A percentile compares a stretch with the other conserved stretches of the same genome.
These are phyloP conservation scores for Epizoanthus rinbou DNA, from an alignment of 92 coral and sea anemone species.

Conservation along the genomic window DNA sequence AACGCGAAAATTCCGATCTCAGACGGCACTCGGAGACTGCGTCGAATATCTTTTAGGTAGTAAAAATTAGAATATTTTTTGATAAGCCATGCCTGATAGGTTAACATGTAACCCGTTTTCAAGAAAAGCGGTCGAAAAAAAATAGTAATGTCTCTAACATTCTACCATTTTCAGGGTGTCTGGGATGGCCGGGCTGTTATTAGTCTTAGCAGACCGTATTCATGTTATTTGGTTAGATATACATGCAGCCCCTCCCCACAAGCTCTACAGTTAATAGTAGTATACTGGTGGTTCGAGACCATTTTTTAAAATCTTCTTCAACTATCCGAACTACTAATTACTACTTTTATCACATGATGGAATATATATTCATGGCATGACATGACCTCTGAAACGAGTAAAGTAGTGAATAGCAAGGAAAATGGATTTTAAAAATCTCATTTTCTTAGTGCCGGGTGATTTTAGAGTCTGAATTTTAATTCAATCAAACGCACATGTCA, in stretches of 20 bases:
- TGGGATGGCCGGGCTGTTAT: constrained; percentile 50
- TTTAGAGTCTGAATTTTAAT: constrained; percentile 11
- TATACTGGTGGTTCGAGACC: no score
- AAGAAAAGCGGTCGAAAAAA: constrained; percentile 56
- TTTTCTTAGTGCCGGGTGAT: background rate
- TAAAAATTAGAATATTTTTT: constrained; percentile 39
- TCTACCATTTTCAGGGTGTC: constrained; percentile 53
- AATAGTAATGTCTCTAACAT: constrained; percentile 51
- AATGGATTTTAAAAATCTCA: constrained; percentile 12
- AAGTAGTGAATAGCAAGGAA: constrained; percentile 23
- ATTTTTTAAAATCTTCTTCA: no score
- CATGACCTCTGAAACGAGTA: constrained; percentile 17
- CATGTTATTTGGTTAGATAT: constrained; percentile 50
- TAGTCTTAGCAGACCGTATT: constrained; percentile 54
- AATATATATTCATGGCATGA: no score
- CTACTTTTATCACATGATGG: no score
- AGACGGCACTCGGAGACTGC: constrained; percentile 54
- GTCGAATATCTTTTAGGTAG: constrained; percentile 51
- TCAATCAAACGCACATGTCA: background rate
- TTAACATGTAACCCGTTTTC: constrained; percentile 55
- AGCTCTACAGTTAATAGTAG: no score
- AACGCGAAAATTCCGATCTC: constrained; percentile 52
- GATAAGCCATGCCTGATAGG: constrained; percentile 48
- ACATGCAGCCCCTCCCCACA: no score
- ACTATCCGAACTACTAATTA: no score